phyloP scores from a whole-genome alignment of 1,140 invertebrate species.

The Drosophila ogumai region DNA sequence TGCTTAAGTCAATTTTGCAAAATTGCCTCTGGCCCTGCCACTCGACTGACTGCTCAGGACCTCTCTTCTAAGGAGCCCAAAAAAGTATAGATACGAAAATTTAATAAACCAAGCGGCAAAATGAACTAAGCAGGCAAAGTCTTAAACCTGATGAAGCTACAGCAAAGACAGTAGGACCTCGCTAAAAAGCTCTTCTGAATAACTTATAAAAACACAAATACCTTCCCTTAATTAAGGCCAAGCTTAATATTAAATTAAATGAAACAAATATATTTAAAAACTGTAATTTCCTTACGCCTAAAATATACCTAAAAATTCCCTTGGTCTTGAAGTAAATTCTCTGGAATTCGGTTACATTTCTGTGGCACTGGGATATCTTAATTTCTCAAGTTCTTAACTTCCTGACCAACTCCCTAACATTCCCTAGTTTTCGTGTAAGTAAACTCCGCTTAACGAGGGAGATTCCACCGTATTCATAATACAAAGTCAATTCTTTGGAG shows the following conservation, averaged over 20 bases:
- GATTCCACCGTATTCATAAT: constrained; percentile 17
- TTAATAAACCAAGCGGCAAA: constrained; percentile 76
- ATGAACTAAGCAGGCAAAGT: constrained; percentile 55
- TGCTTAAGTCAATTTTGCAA: constrained; percentile 76
- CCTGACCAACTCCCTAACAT: not conserved
- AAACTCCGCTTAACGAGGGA: not conserved
- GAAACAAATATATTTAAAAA: not conserved
- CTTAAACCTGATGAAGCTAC: constrained; percentile 1
- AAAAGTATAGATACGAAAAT: constrained; percentile 68
- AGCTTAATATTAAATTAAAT: not conserved
- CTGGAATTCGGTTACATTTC: not conserved
- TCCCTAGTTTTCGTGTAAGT: not conserved
- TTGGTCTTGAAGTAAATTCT: not conserved
- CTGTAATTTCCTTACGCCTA: no score
- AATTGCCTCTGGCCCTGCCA: constrained; percentile 63
- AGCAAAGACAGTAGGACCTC: constrained; percentile 7
- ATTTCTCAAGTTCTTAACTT: constrained; percentile 1
- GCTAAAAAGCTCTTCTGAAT: no score
- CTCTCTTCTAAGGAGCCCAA: constrained; percentile 14
- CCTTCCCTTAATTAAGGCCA: not conserved
- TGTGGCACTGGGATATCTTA: constrained; percentile 1
- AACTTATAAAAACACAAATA: not conserved
- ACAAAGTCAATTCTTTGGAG: constrained; percentile 17
- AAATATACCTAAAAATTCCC: not conserved
- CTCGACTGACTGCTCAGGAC: constrained; percentile 9